A percentile compares a stretch with the other conserved stretches of the same genome.
Evolutionary conservation across 2,797 vertebrate genomes (phyloP).

Genomic region (Falco novaeseelandiae): DNA sequence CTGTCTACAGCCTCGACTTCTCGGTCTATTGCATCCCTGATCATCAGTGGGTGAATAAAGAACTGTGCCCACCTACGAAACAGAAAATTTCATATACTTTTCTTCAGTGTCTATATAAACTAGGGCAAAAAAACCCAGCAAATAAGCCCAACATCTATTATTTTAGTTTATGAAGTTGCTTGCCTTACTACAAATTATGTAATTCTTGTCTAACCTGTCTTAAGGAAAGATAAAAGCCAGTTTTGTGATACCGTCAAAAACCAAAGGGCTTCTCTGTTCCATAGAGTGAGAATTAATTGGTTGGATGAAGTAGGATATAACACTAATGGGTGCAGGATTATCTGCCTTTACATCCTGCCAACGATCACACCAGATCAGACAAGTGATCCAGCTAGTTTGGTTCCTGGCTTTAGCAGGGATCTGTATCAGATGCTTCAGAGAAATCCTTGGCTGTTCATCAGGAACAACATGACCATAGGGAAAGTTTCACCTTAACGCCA

Average conservation of each 20-base stretch:
- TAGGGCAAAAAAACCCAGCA: accelerated
- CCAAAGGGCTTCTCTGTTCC: not conserved
- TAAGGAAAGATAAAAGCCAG: not conserved
- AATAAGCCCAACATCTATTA: not conserved
- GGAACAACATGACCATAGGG: not conserved
- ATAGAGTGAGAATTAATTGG: not conserved
- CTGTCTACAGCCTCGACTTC: conserved; percentile 98
- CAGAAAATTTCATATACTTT: not conserved
- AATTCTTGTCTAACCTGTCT: not conserved
- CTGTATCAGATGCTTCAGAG: not conserved
- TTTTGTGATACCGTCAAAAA: not conserved
- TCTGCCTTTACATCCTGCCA: not conserved
- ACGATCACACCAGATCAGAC: not conserved
- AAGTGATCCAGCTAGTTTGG: not conserved
- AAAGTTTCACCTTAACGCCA: not conserved
- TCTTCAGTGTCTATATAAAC: not conserved
- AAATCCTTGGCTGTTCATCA: not conserved
- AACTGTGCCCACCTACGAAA: conserved; percentile 93
- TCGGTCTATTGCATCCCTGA: conserved; percentile 91
- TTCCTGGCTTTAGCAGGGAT: not conserved
- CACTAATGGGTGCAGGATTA: not conserved
- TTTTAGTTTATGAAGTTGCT: not conserved
- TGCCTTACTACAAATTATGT: not conserved
- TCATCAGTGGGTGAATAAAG: conserved; percentile 95
- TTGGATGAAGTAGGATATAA: not conserved